Evolutionary conservation across 2,888 invertebrate genomes (phyloP).

Genomic region (Automeris io): DNA sequence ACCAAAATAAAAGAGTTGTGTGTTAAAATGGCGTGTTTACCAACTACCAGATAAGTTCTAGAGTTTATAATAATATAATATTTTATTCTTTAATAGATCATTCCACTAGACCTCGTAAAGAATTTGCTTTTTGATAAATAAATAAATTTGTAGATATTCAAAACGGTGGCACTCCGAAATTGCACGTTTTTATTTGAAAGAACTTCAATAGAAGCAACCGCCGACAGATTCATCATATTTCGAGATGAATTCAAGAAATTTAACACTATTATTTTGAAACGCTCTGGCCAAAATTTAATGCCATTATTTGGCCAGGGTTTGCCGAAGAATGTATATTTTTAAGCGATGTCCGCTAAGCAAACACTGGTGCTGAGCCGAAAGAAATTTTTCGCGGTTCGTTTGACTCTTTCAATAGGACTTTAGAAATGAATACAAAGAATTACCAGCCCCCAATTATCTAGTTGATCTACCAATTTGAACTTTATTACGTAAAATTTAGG

Average conservation of each 20-base stretch:
- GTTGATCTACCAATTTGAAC: conserved; percentile 17
- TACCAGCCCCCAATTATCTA: conserved; percentile 5
- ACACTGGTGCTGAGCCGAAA: conserved; percentile 50
- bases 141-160: not conserved
- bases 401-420: conserved; percentile 52
- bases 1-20: too few species aligned
- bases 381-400: conserved; percentile 67
- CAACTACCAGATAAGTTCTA: too few species aligned
- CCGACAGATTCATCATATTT: conserved; percentile 67
- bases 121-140: too few species aligned
- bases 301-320: conserved; percentile 53
- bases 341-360: conserved; percentile 63
- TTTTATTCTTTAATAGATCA: too few species aligned
- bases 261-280: conserved; percentile 63
- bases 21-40: too few species aligned
- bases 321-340: conserved; percentile 37
- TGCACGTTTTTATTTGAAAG: conserved; percentile 18
- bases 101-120: too few species aligned
- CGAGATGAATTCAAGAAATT: conserved; percentile 61
- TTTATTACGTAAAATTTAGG: conserved; percentile 18
- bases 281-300: conserved; percentile 52
- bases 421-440: conserved; percentile 30
- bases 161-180: conserved; percentile 10
- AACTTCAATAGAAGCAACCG: conserved; percentile 37
- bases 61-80: too few species aligned